Conservation (phyloP, 1,140 invertebrate genomes). For the Halesus radiatus region DNA sequence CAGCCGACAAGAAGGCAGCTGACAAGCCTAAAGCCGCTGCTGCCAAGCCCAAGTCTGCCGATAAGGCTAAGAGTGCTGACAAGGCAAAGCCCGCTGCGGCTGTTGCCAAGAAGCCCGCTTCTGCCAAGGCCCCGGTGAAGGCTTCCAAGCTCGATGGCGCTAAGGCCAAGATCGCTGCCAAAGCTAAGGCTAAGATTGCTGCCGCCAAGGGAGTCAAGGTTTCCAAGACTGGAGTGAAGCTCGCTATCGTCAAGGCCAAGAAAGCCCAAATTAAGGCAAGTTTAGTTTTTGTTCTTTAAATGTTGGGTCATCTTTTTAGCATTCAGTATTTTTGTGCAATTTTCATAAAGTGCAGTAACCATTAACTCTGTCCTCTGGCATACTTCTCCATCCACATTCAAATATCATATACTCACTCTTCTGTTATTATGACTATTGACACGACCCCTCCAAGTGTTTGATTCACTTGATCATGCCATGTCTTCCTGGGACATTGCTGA, state of each 20-base stretch:
- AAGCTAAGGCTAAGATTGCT: conserved; percentile 66
- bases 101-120: conserved; percentile 46
- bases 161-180: conserved; percentile 69
- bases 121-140: conserved; percentile 55
- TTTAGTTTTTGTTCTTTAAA: background rate
- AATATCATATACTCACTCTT: too few species aligned
- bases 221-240: conserved; percentile 51
- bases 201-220: conserved; percentile 47
- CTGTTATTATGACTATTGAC: too few species aligned
- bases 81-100: conserved; percentile 62
- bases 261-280: conserved; percentile 86
- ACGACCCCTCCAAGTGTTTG: too few species aligned
- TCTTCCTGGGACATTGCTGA: too few species aligned
- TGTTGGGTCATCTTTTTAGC: conserved; percentile 1
- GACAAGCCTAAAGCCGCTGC: conserved; percentile 70
- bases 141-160: conserved; percentile 63
- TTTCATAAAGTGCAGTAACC: too few species aligned
- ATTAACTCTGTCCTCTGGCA: too few species aligned
- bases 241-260: conserved; percentile 70
- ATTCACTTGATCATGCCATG: too few species aligned
- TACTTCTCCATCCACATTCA: too few species aligned
- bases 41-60: conserved; percentile 69
- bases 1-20: conserved; percentile 74
- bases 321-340: too few species aligned
- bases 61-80: conserved; percentile 67